A percentile compares a stretch with the other conserved stretches of the same genome.
These are phyloP conservation scores for Hucho hucho DNA, from an alignment of 2,113 vertebrate genomes.

Conservation along the genomic window DNA sequence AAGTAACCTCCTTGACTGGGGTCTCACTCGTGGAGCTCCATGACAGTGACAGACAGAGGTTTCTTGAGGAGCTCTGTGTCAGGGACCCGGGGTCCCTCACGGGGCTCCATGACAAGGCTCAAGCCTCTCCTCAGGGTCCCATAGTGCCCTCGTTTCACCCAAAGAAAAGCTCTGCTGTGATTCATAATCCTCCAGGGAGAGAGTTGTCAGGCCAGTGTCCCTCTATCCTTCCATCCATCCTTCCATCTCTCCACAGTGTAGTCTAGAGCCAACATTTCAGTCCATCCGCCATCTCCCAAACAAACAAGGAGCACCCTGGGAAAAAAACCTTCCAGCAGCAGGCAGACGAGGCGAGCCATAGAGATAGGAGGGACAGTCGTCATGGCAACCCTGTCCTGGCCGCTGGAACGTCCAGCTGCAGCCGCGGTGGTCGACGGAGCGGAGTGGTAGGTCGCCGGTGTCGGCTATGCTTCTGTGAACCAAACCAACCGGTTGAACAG, in stretches of 20 bases:
- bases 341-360: not conserved
- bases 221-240: not conserved
- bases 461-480: not conserved
- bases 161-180: no score
- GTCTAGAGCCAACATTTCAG: not conserved
- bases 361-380: not conserved
- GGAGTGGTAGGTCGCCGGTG: not conserved
- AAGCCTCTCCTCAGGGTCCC: not conserved
- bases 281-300: not conserved
- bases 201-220: not conserved
- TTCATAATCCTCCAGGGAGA: no score
- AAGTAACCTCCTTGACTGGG: not conserved
- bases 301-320: not conserved
- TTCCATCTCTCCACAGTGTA: not conserved
- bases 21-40: not conserved
- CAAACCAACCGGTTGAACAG: not conserved
- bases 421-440: not conserved
- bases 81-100: not conserved
- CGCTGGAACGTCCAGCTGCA: not conserved
- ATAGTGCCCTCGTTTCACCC: not conserved
- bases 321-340: not conserved
- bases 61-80: not conserved
- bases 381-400: not conserved
- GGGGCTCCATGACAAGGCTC: not conserved
- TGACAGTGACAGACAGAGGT: not conserved